Conservation (phyloP, 2,797 vertebrate species). For the Takifugu rubripes region DNA sequence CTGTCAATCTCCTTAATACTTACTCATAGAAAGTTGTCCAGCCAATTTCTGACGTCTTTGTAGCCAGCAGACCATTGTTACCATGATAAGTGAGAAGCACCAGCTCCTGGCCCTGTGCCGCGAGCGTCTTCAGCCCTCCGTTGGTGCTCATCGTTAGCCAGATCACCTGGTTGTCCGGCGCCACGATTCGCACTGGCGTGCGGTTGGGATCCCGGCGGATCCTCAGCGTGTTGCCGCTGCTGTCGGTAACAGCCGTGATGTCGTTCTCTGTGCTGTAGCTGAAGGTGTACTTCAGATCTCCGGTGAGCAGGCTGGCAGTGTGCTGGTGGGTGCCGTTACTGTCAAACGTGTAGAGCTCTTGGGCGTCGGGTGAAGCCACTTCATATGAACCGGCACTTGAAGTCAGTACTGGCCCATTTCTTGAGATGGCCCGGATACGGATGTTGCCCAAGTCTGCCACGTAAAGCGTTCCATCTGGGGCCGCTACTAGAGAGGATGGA, state of each 20-base stretch:
- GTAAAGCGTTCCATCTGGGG: constrained; percentile 91
- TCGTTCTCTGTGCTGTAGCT: constrained; percentile 97
- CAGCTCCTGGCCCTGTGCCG: constrained; percentile 90
- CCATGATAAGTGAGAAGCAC: constrained; percentile 96
- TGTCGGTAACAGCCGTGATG: constrained; percentile 89
- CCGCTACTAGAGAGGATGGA: constrained; percentile 91
- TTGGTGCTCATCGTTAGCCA: constrained; percentile 95
- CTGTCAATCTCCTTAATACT: constrained; percentile 65
- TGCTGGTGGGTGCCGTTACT: constrained; percentile 94
- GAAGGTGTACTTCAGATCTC: constrained; percentile 91
- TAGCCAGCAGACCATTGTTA: constrained; percentile 93
- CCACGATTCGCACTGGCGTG: constrained; percentile 91
- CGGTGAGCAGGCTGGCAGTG: constrained; percentile 90
- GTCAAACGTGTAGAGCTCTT: constrained; percentile 97
- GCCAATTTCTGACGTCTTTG: constrained; percentile 93
- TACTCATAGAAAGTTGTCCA: constrained; percentile 99
- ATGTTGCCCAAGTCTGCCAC: constrained; percentile 97
- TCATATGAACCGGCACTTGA: constrained; percentile 73
- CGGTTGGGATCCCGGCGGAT: constrained; percentile 90
- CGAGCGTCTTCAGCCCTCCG: constrained; percentile 90
- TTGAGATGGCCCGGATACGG: constrained; percentile 88
- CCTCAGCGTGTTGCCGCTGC: constrained; percentile 91
- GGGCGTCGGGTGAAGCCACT: constrained; percentile 90
- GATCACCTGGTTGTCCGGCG: constrained; percentile 97
- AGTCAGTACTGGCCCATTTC: constrained; percentile 81